These are phyloP conservation scores for Slavum lentiscoides DNA, from an alignment of 2,888 invertebrate species.

Conservation along the genomic window DNA sequence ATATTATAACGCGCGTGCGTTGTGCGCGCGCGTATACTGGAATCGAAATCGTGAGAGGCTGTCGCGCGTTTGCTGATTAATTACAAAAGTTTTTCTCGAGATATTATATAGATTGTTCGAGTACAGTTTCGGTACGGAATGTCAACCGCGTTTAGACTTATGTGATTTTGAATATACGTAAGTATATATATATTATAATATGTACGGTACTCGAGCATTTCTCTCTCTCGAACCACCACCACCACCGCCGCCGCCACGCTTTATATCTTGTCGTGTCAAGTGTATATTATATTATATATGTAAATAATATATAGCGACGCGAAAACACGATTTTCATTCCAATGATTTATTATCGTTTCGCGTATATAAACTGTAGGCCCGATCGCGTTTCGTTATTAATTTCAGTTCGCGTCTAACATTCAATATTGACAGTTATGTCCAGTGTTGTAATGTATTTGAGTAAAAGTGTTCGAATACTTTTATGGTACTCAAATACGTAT, in stretches of 20 bases:
- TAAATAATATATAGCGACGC: background rate
- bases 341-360: background rate
- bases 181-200: no score
- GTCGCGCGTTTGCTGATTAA: slow-evolving; percentile 6
- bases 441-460: no score
- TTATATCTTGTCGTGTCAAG: slow-evolving; percentile 7
- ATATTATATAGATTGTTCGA: slow-evolving; percentile 5
- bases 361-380: background rate
- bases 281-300: background rate
- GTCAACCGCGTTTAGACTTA: slow-evolving; percentile 14
- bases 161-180: slow-evolving; percentile 24
- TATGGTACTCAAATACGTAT: no score
- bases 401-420: background rate
- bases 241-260: background rate
- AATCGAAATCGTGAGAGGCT: background rate
- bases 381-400: background rate
- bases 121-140: slow-evolving; percentile 23
- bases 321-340: background rate
- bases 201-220: no score
- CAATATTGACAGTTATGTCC: no score
- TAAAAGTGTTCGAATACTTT: no score
- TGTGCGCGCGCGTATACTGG: no score
- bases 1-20: background rate
- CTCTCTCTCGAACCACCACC: no score
- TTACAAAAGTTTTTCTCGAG: slow-evolving; percentile 7